These are phyloP conservation scores for Misgurnus anguillicaudatus DNA, from an alignment of 2,113 vertebrate genomes.

Conservation along the genomic window DNA sequence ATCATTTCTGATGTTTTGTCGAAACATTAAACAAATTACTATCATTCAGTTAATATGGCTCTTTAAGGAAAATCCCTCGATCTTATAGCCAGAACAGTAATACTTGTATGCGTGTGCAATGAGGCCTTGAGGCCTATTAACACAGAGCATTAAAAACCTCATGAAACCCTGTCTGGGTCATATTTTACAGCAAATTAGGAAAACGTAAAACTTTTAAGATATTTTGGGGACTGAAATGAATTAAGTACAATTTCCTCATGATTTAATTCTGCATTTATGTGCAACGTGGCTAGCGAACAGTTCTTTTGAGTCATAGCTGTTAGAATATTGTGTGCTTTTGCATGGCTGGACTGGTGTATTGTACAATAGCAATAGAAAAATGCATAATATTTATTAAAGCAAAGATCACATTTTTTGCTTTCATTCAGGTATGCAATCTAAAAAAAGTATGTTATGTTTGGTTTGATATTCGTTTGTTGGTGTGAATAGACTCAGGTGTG, in stretches of 20 bases:
- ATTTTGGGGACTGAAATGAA: no score
- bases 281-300: no score
- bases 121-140: background rate
- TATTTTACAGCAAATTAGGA: background rate
- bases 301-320: no score
- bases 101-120: background rate
- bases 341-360: background rate
- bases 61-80: conserved; percentile 15
- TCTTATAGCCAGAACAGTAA: background rate
- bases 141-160: background rate
- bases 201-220: background rate
- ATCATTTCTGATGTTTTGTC: background rate
- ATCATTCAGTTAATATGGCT: background rate
- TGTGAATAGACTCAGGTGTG: conserved; percentile 26
- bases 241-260: no score
- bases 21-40: no score
- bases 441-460: background rate
- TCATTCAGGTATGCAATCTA: background rate
- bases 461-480: background rate
- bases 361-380: background rate
- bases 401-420: no score
- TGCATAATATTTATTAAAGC: background rate
- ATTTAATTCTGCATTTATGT: no score
- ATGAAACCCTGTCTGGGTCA: background rate
- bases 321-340: no score